These are phyloP conservation scores for Penaeus vannamei DNA, from an alignment of 1,140 invertebrate species.

Conservation along the genomic window DNA sequence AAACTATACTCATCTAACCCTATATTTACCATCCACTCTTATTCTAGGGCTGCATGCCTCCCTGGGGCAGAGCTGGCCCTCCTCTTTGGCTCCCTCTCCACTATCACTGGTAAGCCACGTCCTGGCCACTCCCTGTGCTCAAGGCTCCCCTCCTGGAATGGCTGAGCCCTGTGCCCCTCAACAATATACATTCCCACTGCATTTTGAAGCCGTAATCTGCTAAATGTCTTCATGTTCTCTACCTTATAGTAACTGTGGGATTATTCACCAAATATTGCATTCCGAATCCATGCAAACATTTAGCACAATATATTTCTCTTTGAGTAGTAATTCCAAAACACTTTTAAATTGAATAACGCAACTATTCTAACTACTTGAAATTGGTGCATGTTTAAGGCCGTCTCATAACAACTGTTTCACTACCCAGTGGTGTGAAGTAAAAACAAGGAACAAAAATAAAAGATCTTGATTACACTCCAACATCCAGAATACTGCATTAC, in stretches of 20 bases:
- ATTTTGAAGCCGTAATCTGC: conserved; percentile 14
- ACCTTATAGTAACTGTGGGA: not conserved
- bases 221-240: conserved; percentile 2
- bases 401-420: not conserved
- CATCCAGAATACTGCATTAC: conserved; percentile 42
- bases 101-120: no score
- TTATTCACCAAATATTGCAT: not conserved
- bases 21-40: no score
- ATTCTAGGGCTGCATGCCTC: no score
- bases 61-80: no score
- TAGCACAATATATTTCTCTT: not conserved
- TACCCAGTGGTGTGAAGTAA: not conserved
- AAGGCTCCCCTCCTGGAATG: no score
- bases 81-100: no score
- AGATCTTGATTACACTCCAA: not conserved
- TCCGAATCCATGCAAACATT: no score
- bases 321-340: conserved; percentile 32
- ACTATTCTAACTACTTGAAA: conserved; percentile 1
- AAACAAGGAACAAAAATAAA: not conserved
- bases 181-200: not conserved
- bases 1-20: no score
- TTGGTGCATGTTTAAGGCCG: conserved; percentile 10
- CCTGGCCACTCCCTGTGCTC: no score
- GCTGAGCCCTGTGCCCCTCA: no score
- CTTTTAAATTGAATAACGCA: not conserved